Conservation (phyloP, 2,888 invertebrate genomes). For the Congeria kusceri region DNA sequence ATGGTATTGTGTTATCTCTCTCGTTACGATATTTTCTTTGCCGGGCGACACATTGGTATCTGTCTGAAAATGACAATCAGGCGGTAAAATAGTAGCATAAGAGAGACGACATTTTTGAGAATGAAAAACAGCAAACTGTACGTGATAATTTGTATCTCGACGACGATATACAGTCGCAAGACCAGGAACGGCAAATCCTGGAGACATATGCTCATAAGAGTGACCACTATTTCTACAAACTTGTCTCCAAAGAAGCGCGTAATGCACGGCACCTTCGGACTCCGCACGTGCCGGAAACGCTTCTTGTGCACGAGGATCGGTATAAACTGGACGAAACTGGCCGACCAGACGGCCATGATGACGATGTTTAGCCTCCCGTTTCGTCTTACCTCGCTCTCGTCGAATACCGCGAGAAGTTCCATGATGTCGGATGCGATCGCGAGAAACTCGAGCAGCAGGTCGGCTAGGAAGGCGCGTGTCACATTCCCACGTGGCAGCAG, state of each 20-base stretch:
- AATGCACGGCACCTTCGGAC: slow-evolving; percentile 23
- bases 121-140: slow-evolving; percentile 82
- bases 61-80: slow-evolving; percentile 63
- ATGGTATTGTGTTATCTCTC: no score
- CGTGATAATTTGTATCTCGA: slow-evolving; percentile 89
- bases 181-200: slow-evolving; percentile 77
- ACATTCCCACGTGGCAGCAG: slow-evolving; percentile 69
- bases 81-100: slow-evolving; percentile 72
- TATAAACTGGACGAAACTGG: slow-evolving; percentile 83
- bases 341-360: slow-evolving; percentile 81
- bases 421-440: slow-evolving; percentile 82
- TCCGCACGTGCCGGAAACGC: slow-evolving; percentile 40
- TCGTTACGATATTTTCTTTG: no score
- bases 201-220: slow-evolving; percentile 65
- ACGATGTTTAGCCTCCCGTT: slow-evolving; percentile 78
- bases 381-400: slow-evolving; percentile 71
- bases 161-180: slow-evolving; percentile 90
- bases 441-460: slow-evolving; percentile 83
- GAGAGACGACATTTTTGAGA: slow-evolving; percentile 75
- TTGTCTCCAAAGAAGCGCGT: slow-evolving; percentile 45
- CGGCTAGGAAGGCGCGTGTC: slow-evolving; percentile 79
- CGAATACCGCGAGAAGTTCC: slow-evolving; percentile 76
- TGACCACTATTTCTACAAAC: slow-evolving; percentile 57
- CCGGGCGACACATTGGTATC: slow-evolving; percentile 19
- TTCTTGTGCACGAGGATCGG: slow-evolving; percentile 74